A percentile compares a stretch with the other conserved stretches of the same genome.
Evolutionary conservation across 2,888 invertebrate genomes (phyloP).

Genomic region (Lordiphosa fenestrarum): DNA sequence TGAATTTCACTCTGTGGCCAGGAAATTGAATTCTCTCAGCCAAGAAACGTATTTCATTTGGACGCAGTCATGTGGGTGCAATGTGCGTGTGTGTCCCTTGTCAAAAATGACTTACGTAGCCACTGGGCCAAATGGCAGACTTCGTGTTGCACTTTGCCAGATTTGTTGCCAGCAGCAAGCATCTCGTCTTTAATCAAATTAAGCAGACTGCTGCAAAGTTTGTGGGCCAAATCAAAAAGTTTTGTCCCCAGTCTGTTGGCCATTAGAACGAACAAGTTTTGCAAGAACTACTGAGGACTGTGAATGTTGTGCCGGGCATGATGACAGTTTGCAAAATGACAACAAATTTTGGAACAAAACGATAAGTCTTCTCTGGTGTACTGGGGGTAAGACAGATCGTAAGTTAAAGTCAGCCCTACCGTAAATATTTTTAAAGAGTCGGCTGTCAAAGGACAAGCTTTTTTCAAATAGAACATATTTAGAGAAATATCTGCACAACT

Average conservation of each 20-base stretch:
- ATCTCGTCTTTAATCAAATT: not conserved
- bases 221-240: constrained; percentile 41
- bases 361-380: no score
- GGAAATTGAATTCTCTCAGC: constrained; percentile 4
- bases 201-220: constrained; percentile 31
- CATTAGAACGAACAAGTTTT: not conserved
- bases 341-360: no score
- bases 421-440: no score
- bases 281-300: constrained; percentile 4
- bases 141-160: constrained; percentile 38
- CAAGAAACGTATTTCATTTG: constrained; percentile 44
- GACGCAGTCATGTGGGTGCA: not conserved
- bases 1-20: constrained; percentile 19
- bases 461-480: no score
- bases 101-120: constrained; percentile 20
- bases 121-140: constrained; percentile 8
- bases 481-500: no score
- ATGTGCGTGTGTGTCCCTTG: constrained; percentile 11
- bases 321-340: no score
- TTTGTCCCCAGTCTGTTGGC: constrained; percentile 24
- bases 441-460: no score
- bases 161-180: constrained; percentile 30
- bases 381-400: no score
- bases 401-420: no score
- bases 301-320: constrained; percentile 3